Conservation (phyloP, 92 coral and sea anemone genomes). For the Epizoanthus illoricatus region DNA sequence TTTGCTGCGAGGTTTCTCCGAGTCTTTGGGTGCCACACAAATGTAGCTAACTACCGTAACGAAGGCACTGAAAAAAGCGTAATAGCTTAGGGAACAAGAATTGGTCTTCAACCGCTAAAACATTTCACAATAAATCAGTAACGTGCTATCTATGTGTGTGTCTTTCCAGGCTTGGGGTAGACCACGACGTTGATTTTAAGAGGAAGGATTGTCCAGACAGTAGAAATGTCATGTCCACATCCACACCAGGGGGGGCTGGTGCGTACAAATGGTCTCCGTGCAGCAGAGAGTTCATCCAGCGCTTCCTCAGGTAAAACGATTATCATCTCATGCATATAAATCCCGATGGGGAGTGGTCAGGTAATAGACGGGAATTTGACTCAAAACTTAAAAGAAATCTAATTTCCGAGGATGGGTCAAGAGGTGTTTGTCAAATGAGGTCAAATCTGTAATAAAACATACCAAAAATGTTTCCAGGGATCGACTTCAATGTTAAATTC, state of each 20-base stretch:
- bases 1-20: no score
- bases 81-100: neutral
- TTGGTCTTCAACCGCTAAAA: neutral
- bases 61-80: neutral
- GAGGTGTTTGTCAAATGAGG: no score
- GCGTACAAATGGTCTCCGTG: conserved; percentile 34
- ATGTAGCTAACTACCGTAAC: neutral
- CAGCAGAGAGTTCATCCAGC: conserved; percentile 19
- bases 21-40: no score
- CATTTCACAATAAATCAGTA: neutral
- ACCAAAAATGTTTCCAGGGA: no score
- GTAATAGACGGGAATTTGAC: no score
- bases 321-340: no score
- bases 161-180: conserved; percentile 18
- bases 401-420: no score
- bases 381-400: no score
- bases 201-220: conserved; percentile 23
- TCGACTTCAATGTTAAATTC: no score
- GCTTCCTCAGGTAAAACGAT: conserved; percentile 10
- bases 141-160: neutral
- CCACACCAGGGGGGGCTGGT: conserved; percentile 14
- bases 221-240: conserved; percentile 20
- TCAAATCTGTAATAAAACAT: no score
- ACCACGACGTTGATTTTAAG: conserved; percentile 6
- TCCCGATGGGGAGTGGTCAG: no score